Conservation (phyloP, 2,888 invertebrate species). For the Crematogaster levior region DNA sequence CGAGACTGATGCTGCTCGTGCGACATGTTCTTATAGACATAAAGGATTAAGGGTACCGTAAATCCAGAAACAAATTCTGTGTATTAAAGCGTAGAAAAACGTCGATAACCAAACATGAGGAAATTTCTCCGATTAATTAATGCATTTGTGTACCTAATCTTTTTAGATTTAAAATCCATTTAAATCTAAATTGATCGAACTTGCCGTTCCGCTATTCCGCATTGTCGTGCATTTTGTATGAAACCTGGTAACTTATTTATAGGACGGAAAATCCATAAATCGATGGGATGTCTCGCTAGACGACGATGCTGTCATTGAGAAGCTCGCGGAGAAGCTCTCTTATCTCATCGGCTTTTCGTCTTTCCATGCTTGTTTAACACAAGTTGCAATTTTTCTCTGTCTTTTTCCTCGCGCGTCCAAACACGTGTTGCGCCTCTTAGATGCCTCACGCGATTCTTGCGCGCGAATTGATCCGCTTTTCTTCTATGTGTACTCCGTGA, state of each 20-base stretch:
- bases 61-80: slow-evolving; percentile 1
- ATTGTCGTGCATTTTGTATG: slow-evolving; percentile 44
- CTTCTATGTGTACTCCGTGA: not conserved
- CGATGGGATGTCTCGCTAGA: slow-evolving; percentile 36
- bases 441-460: not conserved
- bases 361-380: slow-evolving; percentile 43
- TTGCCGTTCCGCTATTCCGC: slow-evolving; percentile 6
- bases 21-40: slow-evolving; percentile 20
- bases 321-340: slow-evolving; percentile 31
- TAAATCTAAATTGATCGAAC: too few species aligned
- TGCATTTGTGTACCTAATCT: not conserved
- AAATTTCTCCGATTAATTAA: not conserved
- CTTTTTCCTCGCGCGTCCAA: slow-evolving; percentile 12
- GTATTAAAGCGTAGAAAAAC: not conserved
- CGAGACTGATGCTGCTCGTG: not conserved
- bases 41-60: not conserved
- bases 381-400: slow-evolving; percentile 30
- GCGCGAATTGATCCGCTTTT: slow-evolving; percentile 27
- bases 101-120: not conserved
- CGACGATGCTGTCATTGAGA: slow-evolving; percentile 23
- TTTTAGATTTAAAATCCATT: not conserved
- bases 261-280: slow-evolving; percentile 50
- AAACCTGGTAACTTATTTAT: slow-evolving; percentile 54
- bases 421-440: slow-evolving; percentile 40
- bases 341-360: slow-evolving; percentile 46